These are phyloP conservation scores for Bambusicola thoracicus DNA, from an alignment of 2,113 vertebrate species.

Conservation along the genomic window DNA sequence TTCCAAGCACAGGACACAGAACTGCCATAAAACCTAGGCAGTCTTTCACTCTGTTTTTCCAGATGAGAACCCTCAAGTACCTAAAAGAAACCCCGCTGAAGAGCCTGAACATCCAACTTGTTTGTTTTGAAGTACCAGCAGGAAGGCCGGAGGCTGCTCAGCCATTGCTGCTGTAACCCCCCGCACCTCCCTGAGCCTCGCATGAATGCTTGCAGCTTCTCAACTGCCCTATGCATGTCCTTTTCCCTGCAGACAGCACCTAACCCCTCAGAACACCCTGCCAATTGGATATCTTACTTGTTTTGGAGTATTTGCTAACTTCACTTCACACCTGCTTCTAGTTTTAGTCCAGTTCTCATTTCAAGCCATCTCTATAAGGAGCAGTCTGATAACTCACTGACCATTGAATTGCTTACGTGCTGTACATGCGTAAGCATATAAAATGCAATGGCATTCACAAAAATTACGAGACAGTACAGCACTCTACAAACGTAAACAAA, in stretches of 20 bases:
- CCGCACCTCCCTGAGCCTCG: not conserved
- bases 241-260: rapidly evolving
- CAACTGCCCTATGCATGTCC: not conserved
- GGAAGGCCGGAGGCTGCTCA: not conserved
- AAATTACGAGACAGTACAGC: not conserved
- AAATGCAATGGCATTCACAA: not conserved
- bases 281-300: not conserved
- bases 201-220: rapidly evolving
- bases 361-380: not conserved
- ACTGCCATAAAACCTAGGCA: not conserved
- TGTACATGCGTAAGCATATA: not conserved
- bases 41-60: not conserved
- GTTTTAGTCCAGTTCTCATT: not conserved
- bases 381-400: not conserved
- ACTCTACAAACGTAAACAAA: not conserved
- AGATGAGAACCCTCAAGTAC: not conserved
- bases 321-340: not conserved
- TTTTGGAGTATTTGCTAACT: not conserved
- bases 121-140: not conserved
- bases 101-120: not conserved
- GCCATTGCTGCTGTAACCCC: not conserved
- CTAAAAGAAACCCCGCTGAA: not conserved
- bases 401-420: not conserved
- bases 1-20: not conserved
- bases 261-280: rapidly evolving